These are phyloP conservation scores for Scaptomyza montana DNA, from an alignment of 1,140 invertebrate species.

Conservation along the genomic window DNA sequence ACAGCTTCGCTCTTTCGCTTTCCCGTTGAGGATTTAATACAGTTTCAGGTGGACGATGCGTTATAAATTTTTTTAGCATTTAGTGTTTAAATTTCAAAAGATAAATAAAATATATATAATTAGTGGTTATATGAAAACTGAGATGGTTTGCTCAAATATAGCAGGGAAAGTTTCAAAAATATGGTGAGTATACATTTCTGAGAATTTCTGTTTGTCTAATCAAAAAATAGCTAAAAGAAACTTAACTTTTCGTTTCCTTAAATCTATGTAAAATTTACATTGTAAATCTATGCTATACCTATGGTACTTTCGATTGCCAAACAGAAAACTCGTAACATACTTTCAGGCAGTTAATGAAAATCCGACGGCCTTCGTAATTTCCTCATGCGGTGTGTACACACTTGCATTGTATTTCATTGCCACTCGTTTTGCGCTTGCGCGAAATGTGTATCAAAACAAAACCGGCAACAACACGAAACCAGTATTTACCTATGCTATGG, in stretches of 20 bases:
- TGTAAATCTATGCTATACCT: too few relatives aligned
- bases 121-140: conserved; percentile 3
- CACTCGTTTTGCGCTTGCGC: conserved; percentile 67
- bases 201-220: too few relatives aligned
- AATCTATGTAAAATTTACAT: too few relatives aligned
- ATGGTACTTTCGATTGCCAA: too few relatives aligned
- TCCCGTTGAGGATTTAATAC: conserved; percentile 80
- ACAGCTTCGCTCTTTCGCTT: conserved; percentile 78
- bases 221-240: too few relatives aligned
- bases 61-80: conserved; percentile 49
- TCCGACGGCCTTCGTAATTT: not conserved
- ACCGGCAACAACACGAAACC: conserved; percentile 70
- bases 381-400: conserved; percentile 32
- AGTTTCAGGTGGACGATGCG: conserved; percentile 80
- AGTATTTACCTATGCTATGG: conserved; percentile 62
- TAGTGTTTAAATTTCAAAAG: conserved; percentile 21
- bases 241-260: too few relatives aligned
- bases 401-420: conserved; percentile 52
- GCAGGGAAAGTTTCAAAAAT: too few relatives aligned
- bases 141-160: not conserved
- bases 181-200: too few relatives aligned
- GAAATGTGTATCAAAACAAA: conserved; percentile 71
- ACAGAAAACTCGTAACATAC: conserved; percentile 19
- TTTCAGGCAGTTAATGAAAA: conserved; percentile 3
- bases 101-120: conserved; percentile 17